Evolutionary conservation across 2,797 vertebrate genomes (phyloP), one percentile per base, ranked within the genome.

Genomic region (Sitta carolinensis): DNA sequence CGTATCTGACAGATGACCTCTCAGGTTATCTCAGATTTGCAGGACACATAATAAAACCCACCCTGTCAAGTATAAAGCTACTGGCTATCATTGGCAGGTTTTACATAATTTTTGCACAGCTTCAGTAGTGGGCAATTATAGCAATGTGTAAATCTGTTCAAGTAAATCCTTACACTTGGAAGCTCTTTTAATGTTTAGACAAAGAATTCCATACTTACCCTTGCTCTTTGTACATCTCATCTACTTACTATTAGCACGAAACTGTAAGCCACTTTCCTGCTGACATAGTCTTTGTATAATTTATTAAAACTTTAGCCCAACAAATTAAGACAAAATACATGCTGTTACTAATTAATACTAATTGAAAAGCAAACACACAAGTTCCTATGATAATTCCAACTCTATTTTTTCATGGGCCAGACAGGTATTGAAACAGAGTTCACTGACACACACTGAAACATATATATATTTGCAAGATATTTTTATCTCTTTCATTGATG

Each of bases 401-500:
- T 78, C 72, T 29, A 58, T 30, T 70, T 85, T 67, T 30, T 77
- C 45, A 83, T 30, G 22, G 45, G 32, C 17, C 59, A 73, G 40
- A 50, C 1, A 91, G 38, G 17, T 70, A 61, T 27, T 85, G 58
- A 83, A 90, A 78, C 15, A 69, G n/a, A 58, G 52, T 57, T 85
- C 26, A 20, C 30, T 69, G 61, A 63, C 29, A 87, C 1, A 4
- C 7, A 51, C 29, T 0, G 0, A 82, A 84, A 87, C 50, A 70
- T 8, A 58, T 13, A 66, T 2, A 11, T 27, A 73, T 81, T 63
- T 74, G 52, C 57, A 89, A 87, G 50, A 58, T 29, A 87, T 66
- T 87, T 92, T 89, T 58, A 76, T 74, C 43, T 82, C 32, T 70
- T 85, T 73, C 61, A 61, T 29, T 87, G 69, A 29, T 72, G 34